Base-by-base conservation (phyloP, 2,888 invertebrate genomes). In the Alloscopus bannaensis region DNA sequence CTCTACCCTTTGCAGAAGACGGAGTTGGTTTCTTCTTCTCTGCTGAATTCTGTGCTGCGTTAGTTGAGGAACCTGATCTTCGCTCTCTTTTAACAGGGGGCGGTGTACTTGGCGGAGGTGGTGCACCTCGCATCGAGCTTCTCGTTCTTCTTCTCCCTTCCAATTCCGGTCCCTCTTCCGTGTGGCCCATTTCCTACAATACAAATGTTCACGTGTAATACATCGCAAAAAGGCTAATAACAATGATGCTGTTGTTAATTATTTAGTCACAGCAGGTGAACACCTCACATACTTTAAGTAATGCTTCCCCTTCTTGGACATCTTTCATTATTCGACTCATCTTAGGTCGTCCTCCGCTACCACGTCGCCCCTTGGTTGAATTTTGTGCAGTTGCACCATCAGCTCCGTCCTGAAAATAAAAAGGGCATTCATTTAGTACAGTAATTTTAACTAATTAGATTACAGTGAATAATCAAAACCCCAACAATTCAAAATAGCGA, bases 121-220 rank as follows among this genome's bases (percentile, higher is more conserved):
- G 81, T 45, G 80, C 84, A 0, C 86, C 84, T 68, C 86, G 26
- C 72, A 83, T 83, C 8, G 86, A 86, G 45, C 84, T 83, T 52
- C 86, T 71, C 4, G 86, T 86, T 69, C 84, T 68, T 65, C 86
- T 70, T 40, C 84, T 69, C 31, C 86, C 86, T 60, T 85, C 86
- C 69, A 78, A 28, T 71, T 82, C 84, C 11, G 82, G 83, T 24
- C 77, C 85, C 16, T 82, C 81, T 16, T 82, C 83, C 29, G 68
- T 68, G 59, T 84, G 83, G 0, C 86, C 86, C 86, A 86, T 86
- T 83, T 85, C 84, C 85, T 86, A 66, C 13, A 64, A 40, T n/a
- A n/a, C n/a, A n/a, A n/a, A n/a, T n/a, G n/a, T n/a, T n/a, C n/a
- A n/a, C 52, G 18, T 13, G 20, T 16, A 55, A 52, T 42, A 20